Base-by-base conservation (phyloP, 2,888 invertebrate species). In the Pharmacophagus antenor region DNA sequence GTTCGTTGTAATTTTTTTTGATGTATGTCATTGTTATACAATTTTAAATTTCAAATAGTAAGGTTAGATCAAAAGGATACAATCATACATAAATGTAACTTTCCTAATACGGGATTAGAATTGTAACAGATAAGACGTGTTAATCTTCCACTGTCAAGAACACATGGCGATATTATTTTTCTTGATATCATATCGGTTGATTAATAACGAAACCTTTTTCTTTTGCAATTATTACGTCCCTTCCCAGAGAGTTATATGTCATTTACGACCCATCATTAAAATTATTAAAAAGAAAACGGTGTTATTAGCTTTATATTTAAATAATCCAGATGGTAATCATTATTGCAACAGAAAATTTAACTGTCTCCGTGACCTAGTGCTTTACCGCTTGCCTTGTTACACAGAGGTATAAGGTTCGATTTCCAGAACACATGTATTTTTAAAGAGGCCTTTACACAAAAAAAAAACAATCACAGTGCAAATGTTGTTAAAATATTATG, bases 101-200 rank as follows among this genome's bases (percentile, higher is more conserved):
- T 51, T 37, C 25, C 50, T 23, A 55, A 44, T 41, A 47, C 27
- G 21, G 56, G 73, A 74, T 71, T 72, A 73, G 68, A 67, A 77
- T 73, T 69, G 73, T 63, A 69, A 61, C 65, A 75, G 71, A 77
- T 73, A 56, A 76, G 82, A 81, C 80, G 88, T 85, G 85, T 87
- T 88, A 88, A 88, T 89, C 86, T 84, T 81, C 77, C 79, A 74
- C 78, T 85, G 88, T 88, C 88, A 77, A 71, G 78, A 84, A 74
- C 88, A 88, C 84, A 83, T 87, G 88, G 87, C 86, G 87, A 82
- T 85, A 85, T 85, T 88, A 87, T 87, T 88, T 85, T 85, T 82
- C 84, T 71, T 79, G 69, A 80, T 78, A 82, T 84, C 82, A 82
- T 83, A 85, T 85, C 76, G 71, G 77, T 78, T 86, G 87, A 89